A percentile compares a stretch with the other conserved stretches of the same genome.
Evolutionary conservation across 2,113 vertebrate genomes (phyloP).

Genomic region (Grammomys dolichurus): DNA sequence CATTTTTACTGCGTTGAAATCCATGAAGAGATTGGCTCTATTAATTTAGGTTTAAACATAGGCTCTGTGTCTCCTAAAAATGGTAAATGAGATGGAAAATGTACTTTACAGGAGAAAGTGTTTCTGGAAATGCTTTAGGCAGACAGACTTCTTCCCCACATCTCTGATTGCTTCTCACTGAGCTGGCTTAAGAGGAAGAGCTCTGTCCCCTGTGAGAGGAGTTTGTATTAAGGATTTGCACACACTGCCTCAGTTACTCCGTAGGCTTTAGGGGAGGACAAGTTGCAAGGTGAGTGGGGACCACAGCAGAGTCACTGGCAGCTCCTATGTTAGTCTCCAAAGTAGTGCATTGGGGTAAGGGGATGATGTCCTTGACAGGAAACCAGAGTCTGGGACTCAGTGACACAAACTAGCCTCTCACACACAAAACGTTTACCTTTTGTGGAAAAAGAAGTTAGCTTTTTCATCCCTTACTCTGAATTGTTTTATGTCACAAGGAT

Average conservation of each 20-base stretch:
- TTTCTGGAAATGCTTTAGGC: conserved; percentile 69
- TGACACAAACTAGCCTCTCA: not conserved
- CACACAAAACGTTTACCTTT: not conserved
- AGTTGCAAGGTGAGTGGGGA: not conserved
- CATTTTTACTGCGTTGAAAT: conserved; percentile 79
- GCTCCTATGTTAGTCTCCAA: conserved; percentile 45
- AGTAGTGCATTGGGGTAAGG: not conserved
- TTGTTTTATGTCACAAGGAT: conserved; percentile 21
- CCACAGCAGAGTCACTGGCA: not conserved
- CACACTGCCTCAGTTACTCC: not conserved
- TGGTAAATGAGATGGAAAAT: conserved; percentile 81
- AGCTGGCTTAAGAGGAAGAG: not conserved
- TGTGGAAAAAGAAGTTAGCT: conserved; percentile 10
- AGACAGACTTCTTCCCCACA: conserved; percentile 7
- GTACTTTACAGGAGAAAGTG: conserved; percentile 66
- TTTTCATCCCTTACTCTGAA: conserved; percentile 37
- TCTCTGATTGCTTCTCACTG: conserved; percentile 56
- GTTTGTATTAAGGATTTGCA: conserved; percentile 15
- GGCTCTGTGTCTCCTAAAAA: conserved; percentile 77
- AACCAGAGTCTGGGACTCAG: not conserved
- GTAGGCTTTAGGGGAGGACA: conserved; percentile 7
- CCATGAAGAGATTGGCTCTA: conserved; percentile 77
- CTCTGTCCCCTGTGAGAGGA: conserved; percentile 46
- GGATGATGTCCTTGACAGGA: not conserved
- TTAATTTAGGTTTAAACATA: conserved; percentile 84